Percentiles rank a stretch among this genome's conserved stretches.
Evolutionary conservation across 2,113 vertebrate species (phyloP).

Genomic region (Gulo gulo): DNA sequence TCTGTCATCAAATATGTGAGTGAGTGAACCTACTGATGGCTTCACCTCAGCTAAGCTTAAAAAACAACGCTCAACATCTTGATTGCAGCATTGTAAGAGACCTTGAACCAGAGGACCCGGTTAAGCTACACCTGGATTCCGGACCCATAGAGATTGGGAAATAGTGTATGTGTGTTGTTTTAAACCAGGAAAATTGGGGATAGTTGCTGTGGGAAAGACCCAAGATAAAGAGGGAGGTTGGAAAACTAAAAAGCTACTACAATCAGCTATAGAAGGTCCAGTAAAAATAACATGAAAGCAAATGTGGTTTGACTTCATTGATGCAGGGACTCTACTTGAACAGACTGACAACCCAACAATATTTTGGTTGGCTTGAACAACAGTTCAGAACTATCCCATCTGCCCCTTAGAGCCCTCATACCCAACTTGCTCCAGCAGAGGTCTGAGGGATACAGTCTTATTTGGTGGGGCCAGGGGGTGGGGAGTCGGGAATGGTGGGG

Average conservation of each 20-base stretch:
- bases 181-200: background rate
- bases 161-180: background rate
- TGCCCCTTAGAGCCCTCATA: background rate
- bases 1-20: background rate
- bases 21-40: background rate
- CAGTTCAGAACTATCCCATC: background rate
- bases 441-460: background rate
- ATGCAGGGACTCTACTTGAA: background rate
- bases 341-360: background rate
- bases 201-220: background rate
- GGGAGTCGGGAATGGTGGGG: no score
- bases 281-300: background rate
- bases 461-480: rapidly evolving
- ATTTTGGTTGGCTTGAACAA: background rate
- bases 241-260: background rate
- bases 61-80: background rate
- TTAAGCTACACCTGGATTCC: background rate
- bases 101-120: background rate
- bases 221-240: background rate
- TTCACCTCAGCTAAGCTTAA: background rate
- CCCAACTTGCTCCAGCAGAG: background rate
- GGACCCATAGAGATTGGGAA: background rate
- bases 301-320: background rate
- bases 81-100: background rate
- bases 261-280: background rate